phyloP scores from a whole-genome alignment of 2,797 vertebrate species.

The Macropus fuliginosus region DNA sequence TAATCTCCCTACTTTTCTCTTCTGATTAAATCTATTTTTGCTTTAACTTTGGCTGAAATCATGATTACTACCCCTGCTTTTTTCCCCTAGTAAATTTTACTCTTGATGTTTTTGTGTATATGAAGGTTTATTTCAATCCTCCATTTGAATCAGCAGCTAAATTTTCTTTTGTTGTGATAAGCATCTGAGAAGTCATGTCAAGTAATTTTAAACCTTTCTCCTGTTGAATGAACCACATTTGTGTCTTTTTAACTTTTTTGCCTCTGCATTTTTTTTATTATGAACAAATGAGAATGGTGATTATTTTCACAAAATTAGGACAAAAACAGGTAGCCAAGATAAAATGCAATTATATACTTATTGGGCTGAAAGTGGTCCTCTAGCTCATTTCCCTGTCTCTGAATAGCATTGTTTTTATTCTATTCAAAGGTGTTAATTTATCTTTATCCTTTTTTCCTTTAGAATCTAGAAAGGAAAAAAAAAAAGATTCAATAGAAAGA shows the following conservation, averaged over 20 bases:
- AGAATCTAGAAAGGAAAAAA: neutral
- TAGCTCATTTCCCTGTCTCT: neutral
- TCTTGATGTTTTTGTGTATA: no score
- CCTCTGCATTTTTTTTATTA: conserved; percentile 10
- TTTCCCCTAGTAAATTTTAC: no score
- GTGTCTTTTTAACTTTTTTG: neutral
- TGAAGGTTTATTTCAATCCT: neutral
- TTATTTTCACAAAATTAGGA: conserved; percentile 42
- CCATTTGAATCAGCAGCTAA: conserved; percentile 49
- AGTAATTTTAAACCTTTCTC: conserved; percentile 49
- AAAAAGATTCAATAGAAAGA: no score
- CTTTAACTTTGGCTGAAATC: no score
- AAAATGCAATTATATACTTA: conserved; percentile 8
- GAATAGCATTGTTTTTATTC: neutral
- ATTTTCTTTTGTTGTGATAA: conserved; percentile 61
- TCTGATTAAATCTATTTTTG: no score
- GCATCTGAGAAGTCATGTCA: conserved; percentile 52
- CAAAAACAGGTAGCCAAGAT: neutral
- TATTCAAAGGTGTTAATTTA: neutral
- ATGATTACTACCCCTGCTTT: no score
- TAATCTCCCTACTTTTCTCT: no score
- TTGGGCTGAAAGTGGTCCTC: neutral
- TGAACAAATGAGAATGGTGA: conserved; percentile 23
- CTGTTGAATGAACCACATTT: conserved; percentile 40
- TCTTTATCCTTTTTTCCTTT: neutral